These are phyloP conservation scores for Macroteleia sp. DNA, from an alignment of 2,888 invertebrate species.

Conservation along the genomic window DNA sequence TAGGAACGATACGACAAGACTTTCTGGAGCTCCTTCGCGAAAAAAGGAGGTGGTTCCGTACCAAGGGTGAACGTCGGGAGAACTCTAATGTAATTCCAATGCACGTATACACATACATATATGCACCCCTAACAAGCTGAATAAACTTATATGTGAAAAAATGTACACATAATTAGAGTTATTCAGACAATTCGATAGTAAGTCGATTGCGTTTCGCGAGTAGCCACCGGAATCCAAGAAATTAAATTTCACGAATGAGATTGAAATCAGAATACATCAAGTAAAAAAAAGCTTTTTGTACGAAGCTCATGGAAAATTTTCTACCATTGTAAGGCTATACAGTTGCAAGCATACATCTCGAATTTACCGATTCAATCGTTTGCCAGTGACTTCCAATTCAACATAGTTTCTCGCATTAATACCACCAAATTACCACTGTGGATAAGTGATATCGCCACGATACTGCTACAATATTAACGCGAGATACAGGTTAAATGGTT, in stretches of 20 bases:
- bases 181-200: slow-evolving; percentile 24
- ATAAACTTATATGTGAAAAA: slow-evolving; percentile 8
- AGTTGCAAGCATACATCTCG: slow-evolving; percentile 70
- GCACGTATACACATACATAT: slow-evolving; percentile 63
- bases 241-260: slow-evolving; percentile 56
- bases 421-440: too few relatives aligned
- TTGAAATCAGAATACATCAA: slow-evolving; percentile 60
- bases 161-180: neutral
- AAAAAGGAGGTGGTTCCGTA: slow-evolving; percentile 60
- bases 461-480: too few relatives aligned
- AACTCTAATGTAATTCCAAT: slow-evolving; percentile 57
- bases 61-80: slow-evolving; percentile 37
- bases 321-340: slow-evolving; percentile 82
- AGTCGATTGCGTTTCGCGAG: slow-evolving; percentile 50
- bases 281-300: slow-evolving; percentile 44
- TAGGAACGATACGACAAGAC: slow-evolving; percentile 58
- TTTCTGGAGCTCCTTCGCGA: slow-evolving; percentile 62
- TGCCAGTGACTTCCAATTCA: slow-evolving; percentile 14
- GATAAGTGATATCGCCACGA: too few relatives aligned
- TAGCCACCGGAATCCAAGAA: slow-evolving; percentile 45
- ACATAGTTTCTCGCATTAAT: too few relatives aligned
- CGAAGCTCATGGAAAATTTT: slow-evolving; percentile 20
- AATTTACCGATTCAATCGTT: slow-evolving; percentile 14
- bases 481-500: too few relatives aligned
- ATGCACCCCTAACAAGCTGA: neutral